These are phyloP conservation scores for Melozone crissalis DNA, from an alignment of 2,113 vertebrate genomes.

Conservation along the genomic window DNA sequence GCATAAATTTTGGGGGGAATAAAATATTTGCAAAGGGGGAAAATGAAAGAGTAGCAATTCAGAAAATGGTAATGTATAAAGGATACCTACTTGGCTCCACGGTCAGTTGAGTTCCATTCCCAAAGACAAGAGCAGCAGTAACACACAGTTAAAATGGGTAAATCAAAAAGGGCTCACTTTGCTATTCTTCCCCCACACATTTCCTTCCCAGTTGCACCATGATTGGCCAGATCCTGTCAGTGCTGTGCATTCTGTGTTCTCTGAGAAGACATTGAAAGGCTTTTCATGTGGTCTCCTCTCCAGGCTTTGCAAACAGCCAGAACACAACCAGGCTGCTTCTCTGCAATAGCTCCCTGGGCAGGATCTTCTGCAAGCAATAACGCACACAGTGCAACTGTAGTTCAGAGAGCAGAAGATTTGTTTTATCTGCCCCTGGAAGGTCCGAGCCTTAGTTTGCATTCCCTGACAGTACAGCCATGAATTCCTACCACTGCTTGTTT, in stretches of 20 bases:
- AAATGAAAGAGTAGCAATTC: not conserved
- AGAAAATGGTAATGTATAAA: not conserved
- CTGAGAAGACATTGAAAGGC: not conserved
- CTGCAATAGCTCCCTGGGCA: too few species aligned
- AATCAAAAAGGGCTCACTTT: not conserved
- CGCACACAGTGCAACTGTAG: too few species aligned
- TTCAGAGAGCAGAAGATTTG: too few species aligned
- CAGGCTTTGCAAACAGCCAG: not conserved
- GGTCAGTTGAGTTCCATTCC: not conserved
- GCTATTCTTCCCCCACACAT: too few species aligned
- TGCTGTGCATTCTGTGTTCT: not conserved
- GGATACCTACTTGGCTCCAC: not conserved
- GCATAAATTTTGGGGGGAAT: not conserved
- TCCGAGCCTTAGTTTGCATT: too few species aligned
- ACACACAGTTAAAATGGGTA: not conserved
- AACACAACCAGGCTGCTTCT: not conserved
- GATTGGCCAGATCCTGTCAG: not conserved
- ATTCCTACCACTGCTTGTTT: too few species aligned
- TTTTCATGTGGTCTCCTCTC: not conserved
- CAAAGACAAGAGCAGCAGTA: not conserved
- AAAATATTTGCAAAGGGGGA: not conserved
- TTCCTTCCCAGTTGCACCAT: not conserved
- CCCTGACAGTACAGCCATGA: too few species aligned
- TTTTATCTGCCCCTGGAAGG: too few species aligned
- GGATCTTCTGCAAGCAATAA: too few species aligned